Conservation (phyloP, 2,888 invertebrate species). For the Archips xylosteana region DNA sequence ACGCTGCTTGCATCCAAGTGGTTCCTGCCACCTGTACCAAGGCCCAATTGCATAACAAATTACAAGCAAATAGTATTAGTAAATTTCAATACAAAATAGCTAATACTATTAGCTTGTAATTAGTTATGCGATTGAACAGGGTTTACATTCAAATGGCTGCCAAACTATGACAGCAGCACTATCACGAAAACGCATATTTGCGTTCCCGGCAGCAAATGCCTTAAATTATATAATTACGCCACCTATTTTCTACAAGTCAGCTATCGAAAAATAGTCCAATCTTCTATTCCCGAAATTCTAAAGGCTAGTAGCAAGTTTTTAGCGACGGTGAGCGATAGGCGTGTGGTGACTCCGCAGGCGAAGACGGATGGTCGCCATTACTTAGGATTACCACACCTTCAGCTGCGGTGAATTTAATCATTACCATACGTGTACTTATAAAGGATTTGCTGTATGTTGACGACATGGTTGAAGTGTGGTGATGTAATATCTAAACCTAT, state of each 20-base stretch:
- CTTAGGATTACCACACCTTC: conserved; percentile 66
- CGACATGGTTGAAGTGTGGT: neutral
- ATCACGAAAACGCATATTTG: too few species aligned
- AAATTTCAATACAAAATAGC: too few species aligned
- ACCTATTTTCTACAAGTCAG: neutral
- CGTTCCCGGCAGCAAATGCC: too few species aligned
- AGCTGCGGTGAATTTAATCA: conserved; percentile 50
- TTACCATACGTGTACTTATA: conserved; percentile 24
- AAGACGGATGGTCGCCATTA: conserved; percentile 71
- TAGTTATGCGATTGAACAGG: too few species aligned
- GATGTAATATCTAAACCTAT: neutral
- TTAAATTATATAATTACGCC: too few species aligned
- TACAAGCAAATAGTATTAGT: too few species aligned
- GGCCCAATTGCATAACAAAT: too few species aligned
- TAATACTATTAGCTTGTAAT: too few species aligned
- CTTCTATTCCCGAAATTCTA: conserved; percentile 1
- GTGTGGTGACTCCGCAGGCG: conserved; percentile 65
- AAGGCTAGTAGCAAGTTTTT: conserved; percentile 8
- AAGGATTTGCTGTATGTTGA: neutral
- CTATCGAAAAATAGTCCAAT: neutral
- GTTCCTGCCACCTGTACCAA: too few species aligned
- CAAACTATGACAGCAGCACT: too few species aligned
- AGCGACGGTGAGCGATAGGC: conserved; percentile 53
- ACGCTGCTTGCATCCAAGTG: too few species aligned
- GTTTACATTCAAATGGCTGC: too few species aligned